Evolutionary conservation across 2,888 invertebrate species (phyloP), one percentile per base, ranked within the genome.

Genomic region (Ichneumon xanthorius): DNA sequence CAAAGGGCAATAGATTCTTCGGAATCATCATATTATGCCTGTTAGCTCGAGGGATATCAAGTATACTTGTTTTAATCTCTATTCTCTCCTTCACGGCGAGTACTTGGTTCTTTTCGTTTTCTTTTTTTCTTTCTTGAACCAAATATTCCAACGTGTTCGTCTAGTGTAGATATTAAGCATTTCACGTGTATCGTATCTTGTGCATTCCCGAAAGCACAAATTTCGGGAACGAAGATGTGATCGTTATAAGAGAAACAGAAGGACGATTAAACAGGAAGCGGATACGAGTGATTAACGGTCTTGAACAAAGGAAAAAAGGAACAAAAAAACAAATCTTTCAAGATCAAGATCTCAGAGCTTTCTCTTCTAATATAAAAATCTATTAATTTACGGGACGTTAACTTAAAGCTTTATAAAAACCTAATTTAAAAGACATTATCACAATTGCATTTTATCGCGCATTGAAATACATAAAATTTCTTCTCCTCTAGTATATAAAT

Each of bases 391-490:
- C 78, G 53, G 33, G 73, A 76, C 61, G 78, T 86, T 84, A 84
- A 87, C 82, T 86, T 86, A 85, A 85, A 88, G 80, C 80, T 86
- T 86, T 72, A 85, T 87, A 83, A 85, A 87, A 88, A 86, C 70
- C 77, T 86, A 86, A 83, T 84, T 86, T 71, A 80, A 79, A 85
- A 83, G 84, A 87, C 87, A 87, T 86, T 88, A 88, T 88, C 88
- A 88, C 88, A 88, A 86, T 87, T 87, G 80, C 82, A 84, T 85
- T 45, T 87, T 83, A 80, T 86, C 84, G 85, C 83, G 84, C 85
- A 84, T 73, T 84, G 75, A 84, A 85, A 85, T 86, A 84, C 76
- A 80, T 78, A 84, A 84, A 84, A 83, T 86, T 77, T 73, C 50
- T 55, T 58, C 16, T 6, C 48, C 26, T 48, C 68, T 63, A 70